Base-by-base conservation (phyloP, 2,797 vertebrate genomes). In the Cynodonichthys magdalenae region DNA sequence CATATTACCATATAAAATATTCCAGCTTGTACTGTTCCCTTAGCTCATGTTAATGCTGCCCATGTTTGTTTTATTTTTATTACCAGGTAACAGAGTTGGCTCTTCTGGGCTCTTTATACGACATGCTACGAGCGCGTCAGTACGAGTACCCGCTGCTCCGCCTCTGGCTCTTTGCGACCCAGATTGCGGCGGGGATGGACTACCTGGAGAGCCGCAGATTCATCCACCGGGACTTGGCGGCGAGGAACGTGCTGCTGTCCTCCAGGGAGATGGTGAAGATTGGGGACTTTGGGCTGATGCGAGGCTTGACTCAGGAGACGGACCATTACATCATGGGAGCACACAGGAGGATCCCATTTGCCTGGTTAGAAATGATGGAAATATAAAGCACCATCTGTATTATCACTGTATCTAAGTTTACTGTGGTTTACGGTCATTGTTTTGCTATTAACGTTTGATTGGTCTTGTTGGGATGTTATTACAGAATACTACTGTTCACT, bases 241-340 rank as follows among this genome's bases (percentile, higher is more conserved):
- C 95, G 0, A 92, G 96, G 5, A 97, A 96, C 48, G 91, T 97
- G 19, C 84, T 97, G 49, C 83, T 97, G 78, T 88, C 93, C 0
- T 89, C 93, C 0, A 91, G 83, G 39, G 92, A 95, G 20, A 77
- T 80, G 5, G 93, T 94, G 47, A 97, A 96, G 84, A 96, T 97
- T 3, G 95, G 94, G 0, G 96, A 98, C 86, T 98, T 98, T 2
- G 95, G 96, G 10, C 86, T 98, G 50, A 95, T 95, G 93, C 88
- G 95, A 59, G 93, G 93, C 0, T 87, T 97, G 71, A 74, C 72
- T 41, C 84, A 87, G 0, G 88, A 95, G 19, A 64, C 19, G 0
- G 93, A 96, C 64, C 95, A 95, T 55, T 97, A 97, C 14, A 69
- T 97, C 74, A 97, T 96, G 96, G 88, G 90, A 0, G 92, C 95